phyloP scores from a whole-genome alignment of 2,113 vertebrate genomes.

The Chionis minor region DNA sequence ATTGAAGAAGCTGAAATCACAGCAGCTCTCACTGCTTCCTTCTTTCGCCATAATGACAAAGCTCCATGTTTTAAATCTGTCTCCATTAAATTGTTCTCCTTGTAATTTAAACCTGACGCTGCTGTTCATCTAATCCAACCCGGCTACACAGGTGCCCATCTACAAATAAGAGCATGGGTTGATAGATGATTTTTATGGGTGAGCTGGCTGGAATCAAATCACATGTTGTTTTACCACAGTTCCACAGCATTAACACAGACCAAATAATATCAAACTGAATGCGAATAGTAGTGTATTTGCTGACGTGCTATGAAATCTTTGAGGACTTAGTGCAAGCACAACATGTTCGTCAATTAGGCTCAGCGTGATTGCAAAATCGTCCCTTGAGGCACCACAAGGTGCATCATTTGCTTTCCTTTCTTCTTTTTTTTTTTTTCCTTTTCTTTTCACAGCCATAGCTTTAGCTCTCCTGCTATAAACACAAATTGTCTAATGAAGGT shows the following conservation, averaged over 20 bases:
- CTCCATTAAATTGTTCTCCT: constrained; percentile 4
- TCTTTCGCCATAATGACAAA: constrained; percentile 34
- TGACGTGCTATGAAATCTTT: constrained; percentile 5
- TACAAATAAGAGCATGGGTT: background rate
- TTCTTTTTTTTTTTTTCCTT: background rate
- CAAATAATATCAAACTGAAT: background rate
- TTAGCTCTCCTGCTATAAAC: background rate
- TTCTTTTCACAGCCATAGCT: background rate
- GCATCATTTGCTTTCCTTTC: background rate
- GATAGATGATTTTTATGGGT: background rate
- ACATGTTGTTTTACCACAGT: background rate
- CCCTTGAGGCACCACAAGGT: background rate
- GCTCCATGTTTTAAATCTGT: background rate
- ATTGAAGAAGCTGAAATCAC: constrained; percentile 39
- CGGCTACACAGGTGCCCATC: background rate
- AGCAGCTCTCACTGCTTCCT: background rate
- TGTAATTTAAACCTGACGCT: background rate
- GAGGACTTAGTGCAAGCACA: constrained; percentile 39
- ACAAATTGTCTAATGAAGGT: background rate
- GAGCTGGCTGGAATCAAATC: background rate
- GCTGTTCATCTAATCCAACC: background rate
- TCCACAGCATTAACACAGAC: background rate
- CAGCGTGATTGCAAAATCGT: background rate
- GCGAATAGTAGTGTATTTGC: background rate
- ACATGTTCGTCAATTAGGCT: constrained; percentile 1